These are phyloP conservation scores for Ceyx melanurus DNA, from an alignment of 2,113 vertebrate species.

Conservation along the genomic window DNA sequence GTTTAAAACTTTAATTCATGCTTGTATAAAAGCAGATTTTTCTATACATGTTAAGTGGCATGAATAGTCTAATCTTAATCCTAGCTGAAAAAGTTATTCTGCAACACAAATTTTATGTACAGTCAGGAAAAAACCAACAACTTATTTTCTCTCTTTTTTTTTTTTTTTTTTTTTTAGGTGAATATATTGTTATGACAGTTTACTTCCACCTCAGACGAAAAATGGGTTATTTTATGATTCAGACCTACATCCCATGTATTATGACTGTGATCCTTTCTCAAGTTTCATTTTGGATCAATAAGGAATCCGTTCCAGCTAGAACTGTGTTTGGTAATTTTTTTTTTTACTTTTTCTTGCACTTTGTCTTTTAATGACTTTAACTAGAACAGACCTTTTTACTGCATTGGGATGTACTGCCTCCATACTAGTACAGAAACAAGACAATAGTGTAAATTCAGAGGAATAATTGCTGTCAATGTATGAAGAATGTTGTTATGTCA, in stretches of 20 bases:
- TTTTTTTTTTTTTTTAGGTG: conserved; percentile 81
- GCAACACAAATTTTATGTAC: neutral
- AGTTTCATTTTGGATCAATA: conserved; percentile 99
- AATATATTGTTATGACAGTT: conserved; percentile 99
- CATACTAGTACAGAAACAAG: neutral
- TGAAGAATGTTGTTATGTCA: neutral
- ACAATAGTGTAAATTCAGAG: neutral
- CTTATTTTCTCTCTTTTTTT: neutral
- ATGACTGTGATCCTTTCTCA: conserved; percentile 99
- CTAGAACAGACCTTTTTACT: neutral
- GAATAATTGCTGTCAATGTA: neutral
- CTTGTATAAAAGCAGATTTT: neutral
- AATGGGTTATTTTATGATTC: conserved; percentile 99
- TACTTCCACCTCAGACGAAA: conserved; percentile 95
- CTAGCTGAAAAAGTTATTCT: neutral
- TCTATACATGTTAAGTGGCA: neutral
- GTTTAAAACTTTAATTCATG: neutral
- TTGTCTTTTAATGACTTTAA: neutral
- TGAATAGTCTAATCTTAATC: neutral
- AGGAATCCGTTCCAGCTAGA: conserved; percentile 96
- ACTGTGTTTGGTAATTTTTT: conserved; percentile 92
- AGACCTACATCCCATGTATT: conserved; percentile 99
- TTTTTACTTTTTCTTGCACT: neutral
- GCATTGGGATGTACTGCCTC: neutral
- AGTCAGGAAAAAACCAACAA: neutral